These are phyloP conservation scores for Chiridota heheva DNA, from an alignment of 35 echinoderm and acorn worm species.

Conservation along the genomic window DNA sequence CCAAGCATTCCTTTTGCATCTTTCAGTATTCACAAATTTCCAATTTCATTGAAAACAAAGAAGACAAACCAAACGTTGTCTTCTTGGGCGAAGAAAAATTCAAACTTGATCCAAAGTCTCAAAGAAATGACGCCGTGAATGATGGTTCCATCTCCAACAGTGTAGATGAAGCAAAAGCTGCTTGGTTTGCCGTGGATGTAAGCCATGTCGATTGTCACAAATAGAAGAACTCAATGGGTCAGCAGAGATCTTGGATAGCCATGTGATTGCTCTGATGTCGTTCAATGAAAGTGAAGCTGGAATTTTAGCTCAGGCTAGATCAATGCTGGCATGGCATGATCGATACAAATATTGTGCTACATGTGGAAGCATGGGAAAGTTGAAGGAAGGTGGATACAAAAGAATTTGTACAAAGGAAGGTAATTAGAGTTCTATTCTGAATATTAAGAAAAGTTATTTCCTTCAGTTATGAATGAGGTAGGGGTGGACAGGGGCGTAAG, in stretches of 20 bases:
- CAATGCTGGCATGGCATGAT: constrained; percentile 82
- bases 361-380: constrained; percentile 57
- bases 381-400: constrained; percentile 90
- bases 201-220: constrained; percentile 28
- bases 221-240: constrained; percentile 45
- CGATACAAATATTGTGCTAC: constrained; percentile 94
- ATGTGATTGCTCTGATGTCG: constrained; percentile 62
- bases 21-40: constrained; percentile 54
- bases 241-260: constrained; percentile 51
- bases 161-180: neutral
- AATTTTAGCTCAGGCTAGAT: constrained; percentile 71
- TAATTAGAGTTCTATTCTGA: neutral
- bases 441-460: neutral
- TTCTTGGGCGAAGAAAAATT: constrained; percentile 56
- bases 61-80: constrained; percentile 31
- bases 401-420: constrained; percentile 74
- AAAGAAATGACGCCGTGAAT: neutral
- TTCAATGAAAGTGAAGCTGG: constrained; percentile 71
- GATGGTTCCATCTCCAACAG: neutral
- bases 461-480: too few species aligned
- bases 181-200: constrained; percentile 94
- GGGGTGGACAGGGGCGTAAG: too few species aligned
- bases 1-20: constrained; percentile 56
- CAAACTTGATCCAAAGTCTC: neutral
- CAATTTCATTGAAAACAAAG: constrained; percentile 38